Conservation (phyloP, 2,888 invertebrate species). For the Ceriagrion tenellum region DNA sequence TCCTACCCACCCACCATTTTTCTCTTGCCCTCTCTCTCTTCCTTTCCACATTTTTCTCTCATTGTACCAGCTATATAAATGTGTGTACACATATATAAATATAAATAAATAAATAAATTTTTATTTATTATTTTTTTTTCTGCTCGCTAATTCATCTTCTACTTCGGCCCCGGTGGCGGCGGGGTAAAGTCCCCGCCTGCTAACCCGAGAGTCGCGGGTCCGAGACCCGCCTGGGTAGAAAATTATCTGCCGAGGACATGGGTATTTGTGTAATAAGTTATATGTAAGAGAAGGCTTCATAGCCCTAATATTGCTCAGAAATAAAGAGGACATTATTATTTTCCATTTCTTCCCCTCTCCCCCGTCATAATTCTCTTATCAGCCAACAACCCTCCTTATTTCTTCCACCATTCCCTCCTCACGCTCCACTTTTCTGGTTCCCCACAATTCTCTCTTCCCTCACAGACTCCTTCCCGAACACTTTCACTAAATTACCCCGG, state of each 20-base stretch:
- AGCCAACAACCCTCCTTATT: neutral
- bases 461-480: neutral
- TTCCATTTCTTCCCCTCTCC: slow-evolving; percentile 49
- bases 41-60: neutral
- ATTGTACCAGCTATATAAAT: neutral
- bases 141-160: slow-evolving; percentile 34
- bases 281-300: too few relatives aligned
- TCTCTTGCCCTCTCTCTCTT: neutral
- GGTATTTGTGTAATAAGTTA: too few relatives aligned
- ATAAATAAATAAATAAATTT: too few relatives aligned
- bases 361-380: slow-evolving; percentile 55
- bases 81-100: neutral
- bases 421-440: neutral
- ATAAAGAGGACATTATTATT: too few relatives aligned
- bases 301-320: too few relatives aligned
- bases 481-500: slow-evolving; percentile 44
- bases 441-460: neutral
- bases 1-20: neutral
- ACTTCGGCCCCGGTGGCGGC: too few relatives aligned
- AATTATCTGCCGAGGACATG: too few relatives aligned
- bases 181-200: too few relatives aligned
- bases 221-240: too few relatives aligned
- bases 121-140: too few relatives aligned
- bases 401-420: neutral
- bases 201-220: too few relatives aligned